Percentiles rank a stretch among this genome's conserved stretches.
Conservation (phyloP, 1,140 invertebrate species). For the Archivesica marissinica region DNA sequence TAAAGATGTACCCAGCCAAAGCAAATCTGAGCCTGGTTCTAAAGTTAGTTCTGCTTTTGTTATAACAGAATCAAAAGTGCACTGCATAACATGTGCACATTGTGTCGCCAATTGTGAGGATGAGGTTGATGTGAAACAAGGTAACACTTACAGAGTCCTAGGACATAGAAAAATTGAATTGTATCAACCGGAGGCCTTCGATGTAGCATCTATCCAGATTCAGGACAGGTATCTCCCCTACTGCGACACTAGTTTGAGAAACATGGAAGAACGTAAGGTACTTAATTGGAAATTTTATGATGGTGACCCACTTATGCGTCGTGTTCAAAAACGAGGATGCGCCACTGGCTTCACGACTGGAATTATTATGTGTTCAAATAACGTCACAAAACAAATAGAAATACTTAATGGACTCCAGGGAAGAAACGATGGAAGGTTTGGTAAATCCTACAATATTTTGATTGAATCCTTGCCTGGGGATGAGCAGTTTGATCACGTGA, state of each 20-base stretch:
- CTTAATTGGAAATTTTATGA: neutral
- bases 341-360: neutral
- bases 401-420: neutral
- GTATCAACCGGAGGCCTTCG: neutral
- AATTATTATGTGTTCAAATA: slow-evolving; percentile 1
- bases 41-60: neutral
- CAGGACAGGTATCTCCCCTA: neutral
- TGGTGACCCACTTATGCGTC: neutral
- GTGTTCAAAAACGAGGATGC: slow-evolving; percentile 10
- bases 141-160: neutral
- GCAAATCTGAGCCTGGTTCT: no score
- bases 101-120: slow-evolving; percentile 6
- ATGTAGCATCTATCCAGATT: slow-evolving; percentile 10
- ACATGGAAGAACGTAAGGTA: neutral
- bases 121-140: neutral
- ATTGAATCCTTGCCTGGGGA: neutral
- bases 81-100: slow-evolving; percentile 14
- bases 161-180: neutral
- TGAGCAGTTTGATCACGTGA: no score
- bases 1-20: neutral
- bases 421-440: neutral
- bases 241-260: slow-evolving; percentile 4
- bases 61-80: neutral
- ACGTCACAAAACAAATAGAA: slow-evolving; percentile 15
- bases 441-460: neutral